Evolutionary conservation across 2,113 vertebrate species (phyloP), one percentile per base, ranked within the genome.

Genomic region (Leptobrachium ailaonicum): DNA sequence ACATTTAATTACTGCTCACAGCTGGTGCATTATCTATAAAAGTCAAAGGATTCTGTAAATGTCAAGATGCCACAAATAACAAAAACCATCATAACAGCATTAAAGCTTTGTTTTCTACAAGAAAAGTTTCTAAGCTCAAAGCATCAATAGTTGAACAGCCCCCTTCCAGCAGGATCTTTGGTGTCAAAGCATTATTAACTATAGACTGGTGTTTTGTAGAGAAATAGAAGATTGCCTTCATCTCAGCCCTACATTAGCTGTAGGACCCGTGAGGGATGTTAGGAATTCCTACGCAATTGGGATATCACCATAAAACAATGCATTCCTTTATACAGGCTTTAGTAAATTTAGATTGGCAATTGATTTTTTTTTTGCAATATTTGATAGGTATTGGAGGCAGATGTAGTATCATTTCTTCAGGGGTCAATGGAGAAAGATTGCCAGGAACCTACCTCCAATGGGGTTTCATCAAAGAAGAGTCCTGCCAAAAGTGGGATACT

Each of bases 81-180:
- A 62, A 58, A 32, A 78, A 62, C 56, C 76, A 71, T 47, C 56
- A 7, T 44, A 78, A 78, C 66, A 78, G 76, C 76, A 68, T 14
- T 47, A 75, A 83, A 75, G 43, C 60, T 79, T 85, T 82, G 78
- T 79, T 83, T 76, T 40, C 54, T 60, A 11, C n/a, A 70, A 40
- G 69, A 77, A 40, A 77, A 70, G 53, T 60, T 69, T 60, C 54
- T 78, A 10, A 9, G 40, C 67, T 78, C 43, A 40, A 47, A n/a
- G 44, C n/a, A 40, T 10, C 63, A 43, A 67, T 54, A 71, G n/a
- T 64, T 75, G 71, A 2, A 2, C 72, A 83, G 76, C 50, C 50
- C 12, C 50, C 50, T 54, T 54, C 6, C 1, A 54, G 11, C 50
- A 0, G 58, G 20, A 32, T 32, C 20, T 32, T 32, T 32, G 20